Evolutionary conservation across 2,113 vertebrate genomes (phyloP).

Genomic region (Neodon shergylaensis): DNA sequence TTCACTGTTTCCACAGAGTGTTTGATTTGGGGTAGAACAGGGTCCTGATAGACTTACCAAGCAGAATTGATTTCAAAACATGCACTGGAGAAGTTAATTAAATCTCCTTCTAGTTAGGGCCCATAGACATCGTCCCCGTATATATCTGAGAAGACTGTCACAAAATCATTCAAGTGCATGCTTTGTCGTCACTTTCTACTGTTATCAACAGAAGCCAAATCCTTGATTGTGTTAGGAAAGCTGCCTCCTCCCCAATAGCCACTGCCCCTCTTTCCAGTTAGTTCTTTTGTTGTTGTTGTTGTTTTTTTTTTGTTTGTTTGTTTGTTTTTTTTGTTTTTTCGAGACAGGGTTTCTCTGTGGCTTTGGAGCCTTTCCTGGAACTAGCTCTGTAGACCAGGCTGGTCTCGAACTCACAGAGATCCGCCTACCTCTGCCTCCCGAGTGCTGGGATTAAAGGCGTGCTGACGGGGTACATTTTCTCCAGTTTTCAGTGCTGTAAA

Average conservation of each 20-base stretch:
- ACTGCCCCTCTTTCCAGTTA: background rate
- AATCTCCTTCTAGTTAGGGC: background rate
- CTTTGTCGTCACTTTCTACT: background rate
- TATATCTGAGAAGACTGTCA: background rate
- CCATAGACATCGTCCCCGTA: background rate
- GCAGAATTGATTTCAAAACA: conserved; percentile 65
- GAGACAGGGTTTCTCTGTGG: too few species aligned
- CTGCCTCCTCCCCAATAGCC: background rate
- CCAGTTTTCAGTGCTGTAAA: background rate
- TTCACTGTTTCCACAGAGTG: conserved; percentile 56
- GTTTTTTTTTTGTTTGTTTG: too few species aligned
- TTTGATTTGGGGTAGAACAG: conserved; percentile 22
- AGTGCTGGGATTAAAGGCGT: too few species aligned
- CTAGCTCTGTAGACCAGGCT: too few species aligned
- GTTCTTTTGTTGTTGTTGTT: too few species aligned
- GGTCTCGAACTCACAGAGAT: too few species aligned
- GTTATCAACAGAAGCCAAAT: conserved; percentile 1
- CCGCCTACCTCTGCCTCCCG: too few species aligned
- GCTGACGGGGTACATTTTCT: background rate
- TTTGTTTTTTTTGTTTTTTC: too few species aligned
- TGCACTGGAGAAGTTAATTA: conserved; percentile 49
- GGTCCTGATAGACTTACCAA: conserved; percentile 44
- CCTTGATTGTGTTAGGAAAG: background rate
- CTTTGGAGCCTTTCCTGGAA: too few species aligned
- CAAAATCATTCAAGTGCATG: conserved; percentile 20